These are phyloP conservation scores for Synaphobranchus kaupii DNA, from an alignment of 2,797 vertebrate species.

Conservation along the genomic window DNA sequence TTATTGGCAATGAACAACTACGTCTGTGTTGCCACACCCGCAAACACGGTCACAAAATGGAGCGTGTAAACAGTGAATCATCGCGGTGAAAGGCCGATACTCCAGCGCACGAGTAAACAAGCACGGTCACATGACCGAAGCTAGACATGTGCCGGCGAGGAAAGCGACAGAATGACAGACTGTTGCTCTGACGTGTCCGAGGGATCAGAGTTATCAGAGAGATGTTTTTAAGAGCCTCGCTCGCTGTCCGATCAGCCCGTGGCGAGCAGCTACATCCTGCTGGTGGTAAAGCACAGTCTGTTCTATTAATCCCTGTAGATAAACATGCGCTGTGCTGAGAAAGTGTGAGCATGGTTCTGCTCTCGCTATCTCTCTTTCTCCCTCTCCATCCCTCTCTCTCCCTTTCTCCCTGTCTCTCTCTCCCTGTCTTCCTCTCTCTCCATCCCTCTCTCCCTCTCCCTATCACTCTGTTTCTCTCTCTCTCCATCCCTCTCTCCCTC, in stretches of 20 bases:
- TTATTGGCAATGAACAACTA: not conserved
- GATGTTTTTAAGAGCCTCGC: not conserved
- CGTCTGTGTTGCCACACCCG: not conserved
- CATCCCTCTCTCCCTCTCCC: too few species aligned
- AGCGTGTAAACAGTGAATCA: too few species aligned
- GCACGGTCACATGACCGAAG: not conserved
- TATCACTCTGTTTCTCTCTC: too few species aligned
- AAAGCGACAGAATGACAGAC: not conserved
- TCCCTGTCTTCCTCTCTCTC: too few species aligned
- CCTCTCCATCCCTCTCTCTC: not conserved
- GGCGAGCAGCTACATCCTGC: not conserved
- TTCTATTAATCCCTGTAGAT: not conserved
- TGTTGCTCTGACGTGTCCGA: not conserved
- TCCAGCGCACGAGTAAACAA: not conserved
- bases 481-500: too few species aligned
- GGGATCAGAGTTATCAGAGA: not conserved
- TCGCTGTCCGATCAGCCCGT: not conserved
- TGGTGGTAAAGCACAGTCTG: not conserved
- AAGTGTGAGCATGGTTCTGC: not conserved
- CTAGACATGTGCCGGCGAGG: not conserved
- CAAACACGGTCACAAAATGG: not conserved
- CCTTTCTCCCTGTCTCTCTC: too few species aligned
- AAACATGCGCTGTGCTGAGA: not conserved
- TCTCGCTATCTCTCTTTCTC: not conserved
- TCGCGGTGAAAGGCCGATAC: too few species aligned